Base-by-base conservation (phyloP, 2,797 vertebrate species). In the Brachyrhaphis roseni region DNA sequence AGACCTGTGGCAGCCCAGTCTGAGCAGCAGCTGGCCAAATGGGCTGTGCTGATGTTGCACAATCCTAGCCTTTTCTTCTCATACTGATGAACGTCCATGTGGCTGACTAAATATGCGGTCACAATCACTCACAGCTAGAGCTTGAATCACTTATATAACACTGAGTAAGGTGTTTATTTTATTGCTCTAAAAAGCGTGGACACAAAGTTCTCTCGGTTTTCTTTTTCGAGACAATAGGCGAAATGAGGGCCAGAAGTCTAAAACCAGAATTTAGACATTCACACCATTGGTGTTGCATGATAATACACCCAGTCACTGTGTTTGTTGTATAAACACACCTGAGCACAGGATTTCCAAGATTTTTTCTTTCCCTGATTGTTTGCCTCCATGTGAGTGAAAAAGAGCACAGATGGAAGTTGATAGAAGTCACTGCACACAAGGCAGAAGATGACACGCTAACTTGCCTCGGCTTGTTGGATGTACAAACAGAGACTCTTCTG, bases 11-110 rank as follows among this genome's bases (percentile, higher is more conserved):
- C 79, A 84, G 86, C 78, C 83, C 87, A 66, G 84, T 28, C 47
- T 26, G 82, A 88, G 86, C 92, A 89, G 89, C 92, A 92, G 92
- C 93, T 94, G 93, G 84, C 57, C 87, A 74, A 88, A 73, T 83
- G 84, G 74, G 75, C 83, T 72, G 72, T 31, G 46, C 78, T 84
- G 78, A 80, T 78, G 74, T 89, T 92, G 89, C 91, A 86, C 89
- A 91, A 85, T 68, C 81, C 31, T 72, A 34, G 71, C 79, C 80
- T 81, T 82, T 78, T 77, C 74, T 75, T 72, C 62, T 70, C 77
- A 76, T 39, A 55, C 79, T 82, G 55, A 82, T 79, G 77, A 77
- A 82, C 78, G 8, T 82, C 72, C 75, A 80, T 43, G 47, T 64
- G 53, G 51, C 75, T 80, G 53, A 62, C 59, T 47, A 71, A 74